Evolutionary conservation across 2,113 vertebrate species (phyloP), one percentile per base, ranked within the genome.

Genomic region (Oreocharis arfaki): DNA sequence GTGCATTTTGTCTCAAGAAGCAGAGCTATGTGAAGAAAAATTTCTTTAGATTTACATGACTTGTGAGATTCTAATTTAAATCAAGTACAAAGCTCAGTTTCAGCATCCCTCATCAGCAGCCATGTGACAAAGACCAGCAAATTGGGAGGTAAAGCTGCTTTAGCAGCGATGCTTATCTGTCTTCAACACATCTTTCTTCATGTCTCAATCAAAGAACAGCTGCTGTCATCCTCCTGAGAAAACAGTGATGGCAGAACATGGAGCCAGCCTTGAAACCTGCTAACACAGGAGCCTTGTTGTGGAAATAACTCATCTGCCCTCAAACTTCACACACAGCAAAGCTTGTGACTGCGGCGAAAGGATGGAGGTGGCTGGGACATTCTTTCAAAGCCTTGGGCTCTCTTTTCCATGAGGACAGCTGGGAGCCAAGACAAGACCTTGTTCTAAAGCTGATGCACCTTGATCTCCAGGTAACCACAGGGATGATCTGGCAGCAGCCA

Each of bases 141-240:
- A 98, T 27, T 93, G 97, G 96, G 97, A 98, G 97, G 97, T 96
- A 96, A 95, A 83, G 91, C 95, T 96, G 96, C 97, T 92, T 79
- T 95, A 96, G 96, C 94, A 96, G 76, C 75, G 95, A 94, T 96
- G 93, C 96, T 97, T 97, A 98, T 98, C 97, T 97, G 92, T 95
- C 97, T 97, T 95, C 94, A 92, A 89, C 90, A 97, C 65, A 95
- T 98, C 98, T 98, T 97, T 98, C 98, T 96, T 98, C 98, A 97
- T 98, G 94, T 97, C 97, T 95, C 98, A 98, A 97, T 97, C 97
- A 97, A 77, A 88, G 95, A 96, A 78, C 97, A 98, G 98, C 97
- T 97, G 95, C 96, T 91, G 88, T 83, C 89, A 81, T 82, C 91
- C 88, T 71, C 76, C 47, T 39, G 92, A 97, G 85, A 95, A 91